Base-by-base conservation (phyloP, 2,888 invertebrate genomes). In the Lepidochrysops patricia region DNA sequence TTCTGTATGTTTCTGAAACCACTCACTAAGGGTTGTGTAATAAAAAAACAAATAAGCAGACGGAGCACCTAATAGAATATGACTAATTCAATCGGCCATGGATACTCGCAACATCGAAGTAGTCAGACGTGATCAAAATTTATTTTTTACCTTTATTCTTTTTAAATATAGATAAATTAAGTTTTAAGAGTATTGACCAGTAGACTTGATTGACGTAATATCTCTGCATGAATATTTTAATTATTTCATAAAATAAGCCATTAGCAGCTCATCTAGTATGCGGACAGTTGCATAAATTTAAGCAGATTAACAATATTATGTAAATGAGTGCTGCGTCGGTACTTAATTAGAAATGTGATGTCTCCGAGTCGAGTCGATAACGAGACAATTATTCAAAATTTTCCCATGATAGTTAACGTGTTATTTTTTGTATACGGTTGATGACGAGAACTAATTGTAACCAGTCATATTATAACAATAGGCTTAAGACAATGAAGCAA, bases 281-380 rank as follows among this genome's bases (percentile, higher is more conserved):
- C 27, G 27, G 27, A 52, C 7, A 52, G 27, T 27, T 52, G 15
- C 52, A 52, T 52, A 52, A 52, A 52, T 52, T 52, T 27, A 52
- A 52, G 52, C 52, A 2, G 52, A 52, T 52, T 54, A 54, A 29
- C 15, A 54, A 54, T 54, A 43, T 43, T 43, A 54, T 54, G 54
- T 32, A 54, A 54, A 54, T 54, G 32, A 54, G 32, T 49, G 29
- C 4, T 19, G 13, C 43, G 19, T 9, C 23, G 23, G 43, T 43
- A 19, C 43, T 43, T 43, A 43, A 12, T 43, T 43, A 19, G 43
- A 23, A 15, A 43, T 43, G 43, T 43, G 43, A 43, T 23, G 43
- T 43, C 43, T 43, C 19, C 12, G 43, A 43, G 19, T 43, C 43
- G 6, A 19, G 50, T 26, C 50, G 50, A 50, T 26, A 50, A 50